phyloP scores from a whole-genome alignment of 2,113 vertebrate genomes.

The Chamaea fasciata region DNA sequence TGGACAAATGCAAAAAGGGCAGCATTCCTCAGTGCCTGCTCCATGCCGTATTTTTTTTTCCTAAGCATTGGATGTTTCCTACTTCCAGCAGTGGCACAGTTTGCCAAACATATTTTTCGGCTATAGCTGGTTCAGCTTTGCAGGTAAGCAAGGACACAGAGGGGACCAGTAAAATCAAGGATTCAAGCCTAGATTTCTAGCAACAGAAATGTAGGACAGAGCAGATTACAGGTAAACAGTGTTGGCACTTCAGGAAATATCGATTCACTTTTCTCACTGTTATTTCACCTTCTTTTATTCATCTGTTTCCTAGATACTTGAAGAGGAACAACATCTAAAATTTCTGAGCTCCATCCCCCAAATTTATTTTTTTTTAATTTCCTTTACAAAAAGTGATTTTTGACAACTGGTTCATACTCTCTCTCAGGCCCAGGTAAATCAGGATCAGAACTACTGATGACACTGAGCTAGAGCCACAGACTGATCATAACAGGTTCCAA shows the following conservation, averaged over 20 bases:
- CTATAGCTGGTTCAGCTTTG: background rate
- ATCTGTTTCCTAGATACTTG: background rate
- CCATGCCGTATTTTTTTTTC: background rate
- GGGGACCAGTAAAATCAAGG: background rate
- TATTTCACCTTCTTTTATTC: background rate
- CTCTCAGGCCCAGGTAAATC: background rate
- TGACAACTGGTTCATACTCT: background rate
- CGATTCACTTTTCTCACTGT: background rate
- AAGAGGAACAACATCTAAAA: background rate
- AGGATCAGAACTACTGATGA: background rate
- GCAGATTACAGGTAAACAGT: background rate
- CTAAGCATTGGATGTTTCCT: background rate
- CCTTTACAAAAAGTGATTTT: background rate
- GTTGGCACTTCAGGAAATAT: background rate
- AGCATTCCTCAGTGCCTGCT: background rate
- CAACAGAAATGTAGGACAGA: background rate
- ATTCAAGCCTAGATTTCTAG: background rate
- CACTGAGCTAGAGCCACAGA: background rate
- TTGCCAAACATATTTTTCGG: background rate
- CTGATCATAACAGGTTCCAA: background rate
- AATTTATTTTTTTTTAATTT: background rate
- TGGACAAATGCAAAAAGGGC: background rate
- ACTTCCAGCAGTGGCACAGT: background rate
- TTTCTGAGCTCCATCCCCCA: background rate
- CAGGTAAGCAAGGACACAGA: background rate